These are phyloP conservation scores for Felis chaus DNA, from an alignment of 2,113 vertebrate species.

Conservation along the genomic window DNA sequence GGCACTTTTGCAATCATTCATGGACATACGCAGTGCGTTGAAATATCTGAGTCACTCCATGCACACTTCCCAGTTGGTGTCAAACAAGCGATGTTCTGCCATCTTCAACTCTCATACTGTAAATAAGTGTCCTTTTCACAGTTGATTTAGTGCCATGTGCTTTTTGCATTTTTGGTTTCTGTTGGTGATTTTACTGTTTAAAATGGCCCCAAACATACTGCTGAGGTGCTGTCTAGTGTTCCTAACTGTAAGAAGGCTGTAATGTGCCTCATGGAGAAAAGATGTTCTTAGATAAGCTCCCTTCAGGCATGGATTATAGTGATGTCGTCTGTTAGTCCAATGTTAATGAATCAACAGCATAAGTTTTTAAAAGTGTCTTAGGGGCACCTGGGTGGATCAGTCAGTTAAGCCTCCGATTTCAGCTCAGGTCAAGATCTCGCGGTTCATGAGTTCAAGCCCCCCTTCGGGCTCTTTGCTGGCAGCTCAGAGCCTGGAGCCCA, in stretches of 20 bases:
- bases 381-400: no score
- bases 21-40: not conserved
- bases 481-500: no score
- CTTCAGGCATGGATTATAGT: not conserved
- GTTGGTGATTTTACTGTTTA: not conserved
- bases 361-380: not conserved
- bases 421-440: no score
- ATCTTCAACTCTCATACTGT: not conserved
- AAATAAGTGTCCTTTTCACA: not conserved
- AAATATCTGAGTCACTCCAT: not conserved
- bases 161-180: not conserved
- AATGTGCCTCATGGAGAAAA: not conserved
- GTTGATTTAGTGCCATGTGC: not conserved
- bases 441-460: no score
- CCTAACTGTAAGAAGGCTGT: not conserved
- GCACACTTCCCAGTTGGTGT: not conserved
- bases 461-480: no score
- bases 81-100: not conserved
- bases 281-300: not conserved
- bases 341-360: not conserved
- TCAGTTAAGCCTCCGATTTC: no score
- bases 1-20: not conserved
- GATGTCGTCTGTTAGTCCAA: not conserved
- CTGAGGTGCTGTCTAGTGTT: not conserved
- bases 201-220: not conserved